Base-by-base conservation (phyloP, 2,113 vertebrate species). In the Carettochelys insculpta region DNA sequence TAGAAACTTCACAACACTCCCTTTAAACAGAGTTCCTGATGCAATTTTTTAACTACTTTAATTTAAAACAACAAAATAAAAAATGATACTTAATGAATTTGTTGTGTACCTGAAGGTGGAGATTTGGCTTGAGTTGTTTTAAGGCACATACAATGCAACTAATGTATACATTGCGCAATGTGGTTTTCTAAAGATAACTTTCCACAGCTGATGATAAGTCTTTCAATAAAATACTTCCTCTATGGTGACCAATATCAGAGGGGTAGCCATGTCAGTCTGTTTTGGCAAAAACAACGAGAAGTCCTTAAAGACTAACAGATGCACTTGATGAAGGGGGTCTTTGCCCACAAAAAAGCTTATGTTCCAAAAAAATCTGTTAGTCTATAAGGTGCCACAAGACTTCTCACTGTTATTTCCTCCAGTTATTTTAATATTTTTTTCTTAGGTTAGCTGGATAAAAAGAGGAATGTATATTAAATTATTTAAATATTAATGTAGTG, bases 101-200 rank as follows among this genome's bases (percentile, higher is more conserved):
- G 77, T 92, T 92, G 87, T 94, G 76, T 80, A 95, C 91, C 96
- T 94, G 97, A 71, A 97, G 93, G 96, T 88, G 90, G 43, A 89
- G 93, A 87, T 97, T 96, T 97, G 96, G 96, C 92, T 97, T 94
- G 82, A 94, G 94, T 95, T 96, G 93, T 97, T 88, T 94, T 97
- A 98, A 98, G 98, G 97, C 98, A 98, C 95, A 96, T 94, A 92
- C 96, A 96, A 97, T 96, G 95, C 92, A 96, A 95, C 97, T 96
- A 96, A 93, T 43, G 86, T 85, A 95, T 92, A 94, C 85, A 51
- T 95, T 89, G 94, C 95, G 50, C 61, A 90, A 96, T 97, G 95
- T 97, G 96, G 76, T 95, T 93, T 85, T 86, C 53, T 82, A 94
- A 82, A 95, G 93, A 95, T 96, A 97, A 95, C 90, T 95, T 94